Conservation (phyloP, 2,113 vertebrate species). For the Labrus mixtus region DNA sequence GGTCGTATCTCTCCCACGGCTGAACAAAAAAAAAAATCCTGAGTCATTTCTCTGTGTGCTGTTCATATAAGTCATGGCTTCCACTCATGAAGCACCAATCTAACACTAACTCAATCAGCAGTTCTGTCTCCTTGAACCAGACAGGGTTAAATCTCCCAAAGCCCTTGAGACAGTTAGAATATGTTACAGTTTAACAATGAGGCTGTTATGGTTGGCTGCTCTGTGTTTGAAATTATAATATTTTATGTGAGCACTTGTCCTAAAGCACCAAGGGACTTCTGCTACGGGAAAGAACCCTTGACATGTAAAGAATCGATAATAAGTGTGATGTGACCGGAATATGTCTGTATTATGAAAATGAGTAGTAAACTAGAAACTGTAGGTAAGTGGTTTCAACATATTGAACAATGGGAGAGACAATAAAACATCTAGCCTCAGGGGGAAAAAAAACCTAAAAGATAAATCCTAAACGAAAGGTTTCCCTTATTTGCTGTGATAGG, state of each 20-base stretch:
- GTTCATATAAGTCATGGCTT: conserved; percentile 44
- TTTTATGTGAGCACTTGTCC: conserved; percentile 22
- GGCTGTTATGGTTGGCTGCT: background rate
- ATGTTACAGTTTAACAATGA: conserved; percentile 27
- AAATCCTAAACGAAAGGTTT: too few species aligned
- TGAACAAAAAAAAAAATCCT: conserved; percentile 30
- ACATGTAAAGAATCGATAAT: background rate
- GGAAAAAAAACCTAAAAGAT: too few species aligned
- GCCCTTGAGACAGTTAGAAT: background rate
- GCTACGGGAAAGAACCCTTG: background rate
- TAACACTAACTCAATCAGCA: conserved; percentile 26
- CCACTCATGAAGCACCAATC: conserved; percentile 11
- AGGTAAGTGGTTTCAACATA: too few species aligned
- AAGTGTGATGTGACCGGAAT: background rate
- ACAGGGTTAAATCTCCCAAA: conserved; percentile 40
- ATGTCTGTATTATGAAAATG: background rate
- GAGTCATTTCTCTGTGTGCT: conserved; percentile 57
- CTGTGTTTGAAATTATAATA: conserved; percentile 25
- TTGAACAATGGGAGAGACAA: too few species aligned
- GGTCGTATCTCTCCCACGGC: conserved; percentile 48
- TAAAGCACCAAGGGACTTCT: background rate
- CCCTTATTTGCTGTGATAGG: too few species aligned
- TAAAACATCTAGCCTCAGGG: too few species aligned
- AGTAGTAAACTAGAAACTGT: background rate
- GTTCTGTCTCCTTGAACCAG: background rate